Percentiles rank a stretch among this genome's conserved stretches.
Evolutionary conservation across 1,140 invertebrate species (phyloP).

Genomic region (Augochlora pura): DNA sequence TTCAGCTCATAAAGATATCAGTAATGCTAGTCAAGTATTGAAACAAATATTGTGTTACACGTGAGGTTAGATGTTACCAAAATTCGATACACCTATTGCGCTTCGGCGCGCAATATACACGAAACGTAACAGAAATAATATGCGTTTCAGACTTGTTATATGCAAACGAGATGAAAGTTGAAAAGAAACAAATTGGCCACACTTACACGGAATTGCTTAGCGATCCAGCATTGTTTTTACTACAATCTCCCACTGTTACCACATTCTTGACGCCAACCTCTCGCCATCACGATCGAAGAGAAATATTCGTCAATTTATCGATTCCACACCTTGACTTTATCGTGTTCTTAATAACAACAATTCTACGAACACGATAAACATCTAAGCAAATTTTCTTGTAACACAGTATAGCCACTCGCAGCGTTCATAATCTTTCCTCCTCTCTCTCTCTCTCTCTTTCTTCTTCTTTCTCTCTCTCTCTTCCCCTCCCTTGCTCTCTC

Average conservation of each 20-base stretch:
- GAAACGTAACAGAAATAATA: background rate
- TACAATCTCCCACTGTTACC: conserved; percentile 52
- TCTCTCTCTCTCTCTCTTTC: conserved; percentile 5
- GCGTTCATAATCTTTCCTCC: conserved; percentile 34
- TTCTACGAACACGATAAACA: conserved; percentile 43
- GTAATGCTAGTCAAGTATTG: background rate
- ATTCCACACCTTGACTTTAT: conserved; percentile 30
- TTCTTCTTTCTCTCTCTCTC: conserved; percentile 1
- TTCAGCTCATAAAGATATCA: background rate
- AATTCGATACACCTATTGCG: background rate
- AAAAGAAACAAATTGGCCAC: conserved; percentile 17
- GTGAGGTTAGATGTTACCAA: conserved; percentile 35
- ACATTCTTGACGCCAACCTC: conserved; percentile 60
- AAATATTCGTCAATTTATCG: conserved; percentile 35
- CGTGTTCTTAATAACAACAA: conserved; percentile 27
- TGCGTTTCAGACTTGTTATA: background rate
- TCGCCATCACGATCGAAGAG: conserved; percentile 52
- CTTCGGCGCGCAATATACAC: background rate
- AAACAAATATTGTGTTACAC: conserved; percentile 25
- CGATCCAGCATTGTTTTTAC: conserved; percentile 61
- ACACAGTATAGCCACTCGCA: conserved; percentile 31
- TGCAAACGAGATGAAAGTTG: background rate
- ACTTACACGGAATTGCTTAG: conserved; percentile 47
- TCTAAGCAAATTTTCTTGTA: conserved; percentile 32
- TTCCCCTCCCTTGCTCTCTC: conserved; percentile 1